phyloP scores from a whole-genome alignment of 2,797 vertebrate genomes.

The Myotis pilosus region DNA sequence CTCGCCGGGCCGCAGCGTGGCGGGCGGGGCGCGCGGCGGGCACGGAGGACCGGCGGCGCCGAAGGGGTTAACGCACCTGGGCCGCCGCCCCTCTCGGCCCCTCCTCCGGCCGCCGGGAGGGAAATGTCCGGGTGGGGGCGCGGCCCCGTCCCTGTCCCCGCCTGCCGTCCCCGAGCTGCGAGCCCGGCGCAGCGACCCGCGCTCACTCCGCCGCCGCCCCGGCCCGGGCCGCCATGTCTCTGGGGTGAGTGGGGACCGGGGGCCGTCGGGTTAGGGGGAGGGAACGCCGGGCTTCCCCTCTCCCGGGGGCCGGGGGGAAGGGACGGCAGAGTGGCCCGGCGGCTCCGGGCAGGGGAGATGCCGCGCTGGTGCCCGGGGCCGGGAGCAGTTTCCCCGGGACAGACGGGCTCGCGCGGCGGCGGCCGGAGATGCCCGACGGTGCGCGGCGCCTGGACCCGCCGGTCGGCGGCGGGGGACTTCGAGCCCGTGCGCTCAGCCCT shows the following conservation, averaged over 20 bases:
- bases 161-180: constrained; percentile 28
- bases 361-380: background rate
- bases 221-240: constrained; percentile 75
- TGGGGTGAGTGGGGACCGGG: constrained; percentile 71
- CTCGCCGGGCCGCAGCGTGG: background rate
- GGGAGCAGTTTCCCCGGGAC: constrained; percentile 5
- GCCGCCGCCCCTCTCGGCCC: constrained; percentile 72
- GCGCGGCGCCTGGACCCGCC: background rate
- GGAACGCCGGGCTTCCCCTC: background rate
- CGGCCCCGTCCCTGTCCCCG: background rate
- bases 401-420: background rate
- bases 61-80: constrained; percentile 79
- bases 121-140: constrained; percentile 45
- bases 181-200: constrained; percentile 46
- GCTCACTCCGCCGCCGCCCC: background rate
- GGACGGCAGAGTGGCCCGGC: too few relatives aligned
- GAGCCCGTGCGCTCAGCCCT: background rate
- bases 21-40: background rate
- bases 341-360: background rate
- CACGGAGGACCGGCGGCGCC: background rate
- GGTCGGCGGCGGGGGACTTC: background rate
- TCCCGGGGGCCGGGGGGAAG: background rate
- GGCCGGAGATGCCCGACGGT: background rate
- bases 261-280: background rate
- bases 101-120: background rate